Base-by-base conservation (phyloP, 2,113 vertebrate species). In the Ondatra zibethicus region DNA sequence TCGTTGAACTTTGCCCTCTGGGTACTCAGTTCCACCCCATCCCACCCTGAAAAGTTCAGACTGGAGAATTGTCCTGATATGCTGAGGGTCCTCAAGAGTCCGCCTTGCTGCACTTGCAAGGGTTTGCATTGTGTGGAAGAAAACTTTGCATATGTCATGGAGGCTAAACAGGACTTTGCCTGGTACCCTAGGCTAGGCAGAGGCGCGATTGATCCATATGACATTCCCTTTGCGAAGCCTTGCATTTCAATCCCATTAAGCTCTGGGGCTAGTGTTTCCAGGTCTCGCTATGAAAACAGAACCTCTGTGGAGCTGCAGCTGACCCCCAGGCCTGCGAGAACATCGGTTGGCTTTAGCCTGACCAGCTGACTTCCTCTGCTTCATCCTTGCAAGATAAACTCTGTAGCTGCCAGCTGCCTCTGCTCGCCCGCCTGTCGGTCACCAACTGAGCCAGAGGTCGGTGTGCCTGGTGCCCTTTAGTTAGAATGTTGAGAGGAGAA, bases 201-300 rank as follows among this genome's bases (percentile, higher is more conserved):
- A 81, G 2, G 47, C 68, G n/a, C 96, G 94, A 17, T 98, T 96
- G 91, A 97, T 97, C 97, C 96, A 96, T n/a, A 61, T 96, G 97
- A 94, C 94, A 72, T 47, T 95, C 94, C 75, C 92, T 97, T 97
- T 94, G 97, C 95, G 93, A 39, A 21, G 92, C 3, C 0, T 96
- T 96, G 7, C 97, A 95, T 98, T 98, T 98, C 98, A 98, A 31
- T n/a, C 96, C 97, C 8, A 85, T 96, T 98, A 93, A 97, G 96
- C 97, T 0, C 0, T 9, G 61, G 87, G 93, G 92, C 66, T 0
- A 1, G 94, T 95, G 97, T 98, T 96, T 96, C 93, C 97, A 47
- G 27, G 93, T 76, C 96, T 93, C 0, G 2, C 73, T 91, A 91
- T 93, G 47, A 92, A 97, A 97, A 95, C 90, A 66, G 91, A 89